These are phyloP conservation scores for Mormyrops attenuatus DNA, from an alignment of 2,797 vertebrate species.

Conservation along the genomic window DNA sequence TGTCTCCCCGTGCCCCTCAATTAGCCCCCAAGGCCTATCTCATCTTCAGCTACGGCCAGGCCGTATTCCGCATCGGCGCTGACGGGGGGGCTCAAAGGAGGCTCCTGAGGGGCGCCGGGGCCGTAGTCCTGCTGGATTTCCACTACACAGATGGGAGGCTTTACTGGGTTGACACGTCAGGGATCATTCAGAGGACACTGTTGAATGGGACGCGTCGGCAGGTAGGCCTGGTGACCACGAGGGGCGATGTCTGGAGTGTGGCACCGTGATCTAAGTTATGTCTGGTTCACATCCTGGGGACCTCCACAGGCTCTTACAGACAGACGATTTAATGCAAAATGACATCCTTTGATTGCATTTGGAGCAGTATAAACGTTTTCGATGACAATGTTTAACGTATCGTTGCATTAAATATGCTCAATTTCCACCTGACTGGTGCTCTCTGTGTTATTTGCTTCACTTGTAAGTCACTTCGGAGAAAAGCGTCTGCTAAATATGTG, in stretches of 20 bases:
- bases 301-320: not conserved
- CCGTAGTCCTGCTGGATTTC: constrained; percentile 71
- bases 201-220: constrained; percentile 68
- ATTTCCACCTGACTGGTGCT: not conserved
- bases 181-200: constrained; percentile 73
- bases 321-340: not conserved
- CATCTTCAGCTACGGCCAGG: constrained; percentile 74
- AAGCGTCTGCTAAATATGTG: not conserved
- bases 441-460: not conserved
- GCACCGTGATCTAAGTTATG: not conserved
- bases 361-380: not conserved
- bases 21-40: constrained; percentile 77
- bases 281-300: not conserved
- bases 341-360: not conserved
- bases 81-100: constrained; percentile 71
- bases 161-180: constrained; percentile 77
- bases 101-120: constrained; percentile 63
- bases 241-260: not conserved
- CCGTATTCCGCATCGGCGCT: constrained; percentile 72
- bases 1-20: constrained; percentile 31
- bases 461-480: not conserved
- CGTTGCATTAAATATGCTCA: not conserved
- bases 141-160: constrained; percentile 69
- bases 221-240: constrained; percentile 54
- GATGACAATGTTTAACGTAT: not conserved